Conservation (phyloP, 1,140 invertebrate genomes). For the Elysia chlorotica region DNA sequence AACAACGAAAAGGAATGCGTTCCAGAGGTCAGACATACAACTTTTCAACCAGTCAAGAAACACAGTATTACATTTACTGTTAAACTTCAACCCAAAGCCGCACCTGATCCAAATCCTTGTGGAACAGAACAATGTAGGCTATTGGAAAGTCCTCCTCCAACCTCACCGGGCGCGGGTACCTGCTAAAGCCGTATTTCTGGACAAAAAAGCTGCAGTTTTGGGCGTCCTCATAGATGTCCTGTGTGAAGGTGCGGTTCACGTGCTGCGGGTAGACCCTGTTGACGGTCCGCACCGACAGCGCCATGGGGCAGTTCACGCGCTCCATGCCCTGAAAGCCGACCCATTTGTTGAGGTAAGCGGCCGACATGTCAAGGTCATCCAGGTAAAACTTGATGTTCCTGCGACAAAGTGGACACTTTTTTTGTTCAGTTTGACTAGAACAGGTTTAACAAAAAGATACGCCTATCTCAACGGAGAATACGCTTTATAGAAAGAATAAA, state of each 20-base stretch:
- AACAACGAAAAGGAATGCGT: too few relatives aligned
- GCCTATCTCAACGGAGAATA: too few relatives aligned
- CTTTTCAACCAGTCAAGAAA: too few relatives aligned
- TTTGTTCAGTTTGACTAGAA: too few relatives aligned
- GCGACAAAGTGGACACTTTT: too few relatives aligned
- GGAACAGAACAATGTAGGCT: constrained; percentile 7
- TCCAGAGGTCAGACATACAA: too few relatives aligned
- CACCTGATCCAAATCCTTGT: constrained; percentile 2
- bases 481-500: too few relatives aligned
- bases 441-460: too few relatives aligned
- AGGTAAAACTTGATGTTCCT: too few relatives aligned
- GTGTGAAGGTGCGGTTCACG: background rate
- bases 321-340: background rate
- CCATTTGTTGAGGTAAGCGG: background rate
- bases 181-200: background rate
- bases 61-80: too few relatives aligned
- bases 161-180: background rate
- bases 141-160: constrained; percentile 5
- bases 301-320: background rate
- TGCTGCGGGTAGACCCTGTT: background rate
- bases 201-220: background rate
- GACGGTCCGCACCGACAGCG: background rate
- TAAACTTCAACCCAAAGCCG: too few relatives aligned
- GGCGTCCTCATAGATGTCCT: background rate
- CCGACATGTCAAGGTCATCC: too few relatives aligned